Evolutionary conservation across 2,113 vertebrate species (phyloP).

Genomic region (Sarotherodon lohbergeri): DNA sequence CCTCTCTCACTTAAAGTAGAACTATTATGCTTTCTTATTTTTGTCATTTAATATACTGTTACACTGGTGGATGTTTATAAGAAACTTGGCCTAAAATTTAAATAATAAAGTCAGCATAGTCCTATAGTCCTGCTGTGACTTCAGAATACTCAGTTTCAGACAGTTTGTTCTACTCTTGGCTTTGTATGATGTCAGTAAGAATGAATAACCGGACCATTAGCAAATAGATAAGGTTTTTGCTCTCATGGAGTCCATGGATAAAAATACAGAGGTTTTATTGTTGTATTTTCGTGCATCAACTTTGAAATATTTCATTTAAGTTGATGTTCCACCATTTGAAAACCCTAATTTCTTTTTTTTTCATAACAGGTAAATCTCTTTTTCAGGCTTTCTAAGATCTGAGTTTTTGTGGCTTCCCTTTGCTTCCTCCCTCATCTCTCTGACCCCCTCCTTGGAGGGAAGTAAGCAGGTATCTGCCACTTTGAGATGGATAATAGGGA

Average conservation of each 20-base stretch:
- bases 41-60: not conserved
- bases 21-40: not conserved
- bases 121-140: not conserved
- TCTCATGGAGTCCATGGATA: not conserved
- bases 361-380: not conserved
- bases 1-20: not conserved
- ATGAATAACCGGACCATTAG: not conserved
- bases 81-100: not conserved
- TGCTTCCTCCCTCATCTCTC: not conserved
- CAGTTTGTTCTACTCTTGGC: not conserved
- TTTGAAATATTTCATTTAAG: not conserved
- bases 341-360: not conserved
- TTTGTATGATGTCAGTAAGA: not conserved
- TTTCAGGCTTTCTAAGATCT: not conserved
- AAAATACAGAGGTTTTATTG: not conserved
- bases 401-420: not conserved
- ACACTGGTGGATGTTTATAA: not conserved
- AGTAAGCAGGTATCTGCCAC: slow-evolving; percentile 1
- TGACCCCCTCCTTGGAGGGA: not conserved
- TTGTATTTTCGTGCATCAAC: not conserved
- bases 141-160: not conserved
- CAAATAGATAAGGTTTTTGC: not conserved
- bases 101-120: not conserved
- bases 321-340: not conserved
- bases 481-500: slow-evolving; percentile 20